These are phyloP conservation scores for Myopa testacea DNA, from an alignment of 2,888 invertebrate genomes.

Conservation along the genomic window DNA sequence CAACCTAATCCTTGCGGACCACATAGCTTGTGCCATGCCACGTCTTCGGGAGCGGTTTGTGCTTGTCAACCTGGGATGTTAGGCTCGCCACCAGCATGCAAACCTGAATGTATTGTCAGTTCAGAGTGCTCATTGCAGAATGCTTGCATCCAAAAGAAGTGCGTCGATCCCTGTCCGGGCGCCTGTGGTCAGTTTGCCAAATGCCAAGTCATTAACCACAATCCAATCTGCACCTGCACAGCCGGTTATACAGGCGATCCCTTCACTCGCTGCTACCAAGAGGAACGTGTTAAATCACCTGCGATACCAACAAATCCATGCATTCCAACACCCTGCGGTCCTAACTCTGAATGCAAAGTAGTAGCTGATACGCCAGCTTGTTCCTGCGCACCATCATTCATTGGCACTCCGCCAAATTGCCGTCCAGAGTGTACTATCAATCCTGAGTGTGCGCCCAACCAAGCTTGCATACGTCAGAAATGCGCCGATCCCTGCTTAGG, in stretches of 20 bases:
- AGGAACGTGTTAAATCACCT: constrained; percentile 53
- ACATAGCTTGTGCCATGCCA: constrained; percentile 77
- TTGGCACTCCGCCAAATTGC: constrained; percentile 77
- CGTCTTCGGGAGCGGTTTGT: constrained; percentile 76
- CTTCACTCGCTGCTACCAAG: constrained; percentile 74
- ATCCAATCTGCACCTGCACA: constrained; percentile 82
- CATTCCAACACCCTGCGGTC: constrained; percentile 75
- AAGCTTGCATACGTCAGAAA: constrained; percentile 75
- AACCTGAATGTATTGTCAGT: constrained; percentile 83
- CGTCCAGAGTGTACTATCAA: constrained; percentile 76
- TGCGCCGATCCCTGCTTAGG: constrained; percentile 76
- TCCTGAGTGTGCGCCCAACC: constrained; percentile 75
- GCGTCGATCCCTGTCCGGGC: constrained; percentile 81
- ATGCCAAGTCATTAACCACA: constrained; percentile 85
- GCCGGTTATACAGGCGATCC: constrained; percentile 80
- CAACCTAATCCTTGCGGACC: constrained; percentile 82
- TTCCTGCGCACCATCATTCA: constrained; percentile 72
- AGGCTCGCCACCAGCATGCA: constrained; percentile 80
- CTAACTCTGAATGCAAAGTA: constrained; percentile 73
- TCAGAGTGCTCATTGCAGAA: constrained; percentile 80
- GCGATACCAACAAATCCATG: constrained; percentile 72
- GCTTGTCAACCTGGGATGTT: constrained; percentile 78
- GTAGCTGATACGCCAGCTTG: constrained; percentile 72
- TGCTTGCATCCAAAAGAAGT: constrained; percentile 80
- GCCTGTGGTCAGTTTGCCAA: constrained; percentile 82